These are phyloP conservation scores for Bubo blakistoni DNA, from an alignment of 2,113 vertebrate species.

Conservation along the genomic window DNA sequence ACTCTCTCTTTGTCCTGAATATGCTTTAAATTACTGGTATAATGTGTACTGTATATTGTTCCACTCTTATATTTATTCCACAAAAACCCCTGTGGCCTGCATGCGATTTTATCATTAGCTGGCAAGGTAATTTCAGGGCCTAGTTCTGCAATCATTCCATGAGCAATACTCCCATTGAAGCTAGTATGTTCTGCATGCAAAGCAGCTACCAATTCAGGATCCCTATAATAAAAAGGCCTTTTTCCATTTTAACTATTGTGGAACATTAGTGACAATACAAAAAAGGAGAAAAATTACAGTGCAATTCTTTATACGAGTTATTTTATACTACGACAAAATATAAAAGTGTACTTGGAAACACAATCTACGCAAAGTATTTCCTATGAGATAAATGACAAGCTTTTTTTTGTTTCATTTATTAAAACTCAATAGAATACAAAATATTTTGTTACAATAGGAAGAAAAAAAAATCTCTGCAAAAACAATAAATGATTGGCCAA, in stretches of 20 bases:
- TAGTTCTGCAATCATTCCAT: slow-evolving; percentile 56
- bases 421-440: not conserved
- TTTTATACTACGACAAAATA: slow-evolving; percentile 28
- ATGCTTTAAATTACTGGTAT: slow-evolving; percentile 69
- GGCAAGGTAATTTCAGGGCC: slow-evolving; percentile 65
- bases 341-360: slow-evolving; percentile 23
- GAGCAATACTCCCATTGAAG: slow-evolving; percentile 48
- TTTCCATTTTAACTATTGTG: slow-evolving; percentile 43
- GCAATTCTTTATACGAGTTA: slow-evolving; percentile 1
- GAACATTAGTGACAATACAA: slow-evolving; percentile 39
- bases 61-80: slow-evolving; percentile 66
- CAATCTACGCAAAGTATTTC: not conserved
- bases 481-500: not conserved
- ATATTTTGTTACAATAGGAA: not conserved
- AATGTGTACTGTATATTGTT: slow-evolving; percentile 64
- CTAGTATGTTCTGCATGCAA: slow-evolving; percentile 39
- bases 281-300: slow-evolving; percentile 50
- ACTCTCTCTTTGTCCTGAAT: slow-evolving; percentile 66
- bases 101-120: slow-evolving; percentile 65
- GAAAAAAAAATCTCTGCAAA: not conserved
- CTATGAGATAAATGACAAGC: not conserved
- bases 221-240: slow-evolving; percentile 29
- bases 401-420: not conserved
- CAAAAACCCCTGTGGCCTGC: slow-evolving; percentile 64
- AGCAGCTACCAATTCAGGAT: slow-evolving; percentile 54